phyloP scores from a whole-genome alignment of 2,113 vertebrate genomes.

The Spea bombifrons region DNA sequence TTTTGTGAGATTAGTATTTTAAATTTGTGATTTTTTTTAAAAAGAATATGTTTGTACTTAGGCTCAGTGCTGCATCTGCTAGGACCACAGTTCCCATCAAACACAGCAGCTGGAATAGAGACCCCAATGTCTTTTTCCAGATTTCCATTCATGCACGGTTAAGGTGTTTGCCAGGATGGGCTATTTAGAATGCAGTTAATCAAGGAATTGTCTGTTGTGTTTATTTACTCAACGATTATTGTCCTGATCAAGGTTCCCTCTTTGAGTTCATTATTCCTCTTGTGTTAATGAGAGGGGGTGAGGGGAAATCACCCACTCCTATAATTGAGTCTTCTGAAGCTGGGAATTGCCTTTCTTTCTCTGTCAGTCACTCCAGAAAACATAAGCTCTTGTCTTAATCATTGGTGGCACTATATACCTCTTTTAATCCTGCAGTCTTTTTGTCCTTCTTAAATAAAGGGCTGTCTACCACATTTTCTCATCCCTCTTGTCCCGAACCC shows the following conservation, averaged over 20 bases:
- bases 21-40: too few species aligned
- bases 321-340: conserved; percentile 67
- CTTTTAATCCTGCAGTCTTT: conserved; percentile 63
- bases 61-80: too few species aligned
- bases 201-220: background rate
- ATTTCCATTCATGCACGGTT: background rate
- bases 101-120: background rate
- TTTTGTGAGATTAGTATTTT: too few species aligned
- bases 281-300: conserved; percentile 1
- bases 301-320: conserved; percentile 52
- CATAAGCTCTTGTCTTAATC: conserved; percentile 65
- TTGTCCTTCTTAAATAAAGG: conserved; percentile 52
- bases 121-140: too few species aligned
- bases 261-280: conserved; percentile 19
- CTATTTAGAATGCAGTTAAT: background rate
- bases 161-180: too few species aligned
- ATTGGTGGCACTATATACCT: conserved; percentile 64
- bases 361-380: conserved; percentile 64
- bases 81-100: too few species aligned
- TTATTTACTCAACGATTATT: conserved; percentile 17
- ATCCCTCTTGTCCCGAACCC: conserved; percentile 60
- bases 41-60: too few species aligned
- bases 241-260: background rate
- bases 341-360: conserved; percentile 62
- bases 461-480: conserved; percentile 44